phyloP scores from a whole-genome alignment of 2,113 vertebrate genomes.

The Elephantulus edwardii region DNA sequence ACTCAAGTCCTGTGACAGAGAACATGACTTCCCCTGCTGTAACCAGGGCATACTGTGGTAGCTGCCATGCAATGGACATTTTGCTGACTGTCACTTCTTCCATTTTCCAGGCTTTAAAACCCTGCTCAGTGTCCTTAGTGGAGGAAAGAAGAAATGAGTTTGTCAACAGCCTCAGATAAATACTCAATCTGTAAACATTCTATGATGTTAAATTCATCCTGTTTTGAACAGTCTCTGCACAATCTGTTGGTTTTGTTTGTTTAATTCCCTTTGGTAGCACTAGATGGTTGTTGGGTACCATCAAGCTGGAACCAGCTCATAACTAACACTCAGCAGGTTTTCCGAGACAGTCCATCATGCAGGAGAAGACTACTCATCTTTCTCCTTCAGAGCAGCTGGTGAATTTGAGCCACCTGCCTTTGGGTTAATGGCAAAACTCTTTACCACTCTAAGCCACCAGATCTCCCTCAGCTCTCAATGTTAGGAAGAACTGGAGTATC shows the following conservation, averaged over 20 bases:
- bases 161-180: conserved; percentile 47
- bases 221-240: neutral
- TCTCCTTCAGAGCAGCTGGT: too few species aligned
- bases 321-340: too few species aligned
- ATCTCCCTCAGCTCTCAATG: too few species aligned
- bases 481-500: neutral
- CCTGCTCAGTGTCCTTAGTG: conserved; percentile 77
- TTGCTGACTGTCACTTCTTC: conserved; percentile 90
- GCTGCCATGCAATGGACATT: conserved; percentile 93
- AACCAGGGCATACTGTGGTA: conserved; percentile 93
- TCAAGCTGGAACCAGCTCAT: too few species aligned
- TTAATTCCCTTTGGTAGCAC: conserved; percentile 13
- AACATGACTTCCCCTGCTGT: conserved; percentile 97
- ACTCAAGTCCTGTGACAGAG: conserved; percentile 96
- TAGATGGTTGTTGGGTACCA: too few species aligned
- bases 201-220: neutral
- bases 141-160: conserved; percentile 43
- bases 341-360: too few species aligned
- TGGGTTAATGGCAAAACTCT: neutral
- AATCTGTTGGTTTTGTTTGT: neutral
- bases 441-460: too few species aligned
- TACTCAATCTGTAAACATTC: neutral
- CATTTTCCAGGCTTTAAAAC: conserved; percentile 77
- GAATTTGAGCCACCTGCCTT: too few species aligned
- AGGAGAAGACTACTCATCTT: too few species aligned